Conservation (phyloP, 2,113 vertebrate species). For the Oreamnos americanus region DNA sequence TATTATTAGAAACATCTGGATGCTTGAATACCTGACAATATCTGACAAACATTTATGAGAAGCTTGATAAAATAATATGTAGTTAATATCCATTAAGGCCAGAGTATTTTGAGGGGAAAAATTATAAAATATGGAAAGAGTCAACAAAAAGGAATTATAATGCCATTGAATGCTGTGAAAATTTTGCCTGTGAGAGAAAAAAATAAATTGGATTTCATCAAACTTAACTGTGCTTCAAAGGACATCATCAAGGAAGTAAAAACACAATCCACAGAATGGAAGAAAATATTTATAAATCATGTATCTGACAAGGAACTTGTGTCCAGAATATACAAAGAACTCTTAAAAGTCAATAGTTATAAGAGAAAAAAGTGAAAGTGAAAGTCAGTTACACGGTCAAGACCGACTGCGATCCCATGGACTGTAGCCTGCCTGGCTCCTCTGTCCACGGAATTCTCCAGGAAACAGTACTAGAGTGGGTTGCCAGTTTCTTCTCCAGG, state of each 20-base stretch:
- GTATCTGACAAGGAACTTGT: neutral
- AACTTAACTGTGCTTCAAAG: constrained; percentile 35
- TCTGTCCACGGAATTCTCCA: neutral
- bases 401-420: neutral
- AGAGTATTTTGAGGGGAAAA: neutral
- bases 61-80: neutral
- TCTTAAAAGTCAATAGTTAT: neutral
- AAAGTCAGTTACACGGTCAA: neutral
- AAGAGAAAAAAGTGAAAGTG: neutral
- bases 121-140: constrained; percentile 5
- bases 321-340: neutral
- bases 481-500: neutral
- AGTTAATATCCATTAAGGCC: neutral
- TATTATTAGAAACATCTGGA: constrained; percentile 25
- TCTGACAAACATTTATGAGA: neutral
- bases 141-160: neutral
- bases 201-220: constrained; percentile 2
- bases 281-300: neutral
- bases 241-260: neutral
- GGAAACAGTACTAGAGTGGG: neutral
- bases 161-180: neutral
- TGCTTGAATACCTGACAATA: neutral
- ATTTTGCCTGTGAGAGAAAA: constrained; percentile 2
- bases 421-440: neutral
- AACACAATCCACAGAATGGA: neutral